Evolutionary conservation across 1,140 invertebrate genomes (phyloP), one percentile per base, ranked within the genome.

Genomic region (Pogonomyrmex californicus): DNA sequence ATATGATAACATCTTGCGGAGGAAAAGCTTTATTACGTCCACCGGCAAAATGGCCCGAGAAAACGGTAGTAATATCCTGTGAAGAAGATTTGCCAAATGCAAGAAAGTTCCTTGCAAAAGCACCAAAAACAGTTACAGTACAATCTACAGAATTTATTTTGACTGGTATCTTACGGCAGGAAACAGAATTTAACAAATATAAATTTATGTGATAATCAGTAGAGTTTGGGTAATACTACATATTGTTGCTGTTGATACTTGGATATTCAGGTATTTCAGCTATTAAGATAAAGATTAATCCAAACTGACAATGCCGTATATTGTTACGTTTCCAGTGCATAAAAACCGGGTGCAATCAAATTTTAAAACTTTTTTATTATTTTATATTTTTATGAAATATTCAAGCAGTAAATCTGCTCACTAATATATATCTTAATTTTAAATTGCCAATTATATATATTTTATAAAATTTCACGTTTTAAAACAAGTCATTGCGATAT

Each of bases 61-160:
- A 94, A 23, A 86, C 89, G 30, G 38, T 95, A 0, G 91, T 96
- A n/a, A 90, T 96, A 14, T 93, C 95, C 10, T 83, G 90, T 49
- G 49, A 91, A 38, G 90, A 94, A 47, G 95, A 96, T 90, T 70
- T 93, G 14, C 5, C 62, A 10, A 93, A 90, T 38, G 94, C 94
- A 17, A 93, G 87, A 17, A 94, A 93, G 56, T 93, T 95, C 49
- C 56, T 90, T 7, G 54, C 78, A 38, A 94, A 93, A 90, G 93
- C 93, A 30, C 91, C 94, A 49, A 91, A 93, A 83, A 87, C 86
- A 70, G 86, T 94, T 6, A 92, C 93, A 2, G 66, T 96, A 41
- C 93, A 96, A 4, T 93, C 94, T 3, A 92, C 92, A 7, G 96
- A 96, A 92, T 95, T 95, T 75, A 87, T 96, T 7, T 90, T 96